phyloP scores from a whole-genome alignment of 2,113 vertebrate genomes.

The Nothoprocta pentlandii region DNA sequence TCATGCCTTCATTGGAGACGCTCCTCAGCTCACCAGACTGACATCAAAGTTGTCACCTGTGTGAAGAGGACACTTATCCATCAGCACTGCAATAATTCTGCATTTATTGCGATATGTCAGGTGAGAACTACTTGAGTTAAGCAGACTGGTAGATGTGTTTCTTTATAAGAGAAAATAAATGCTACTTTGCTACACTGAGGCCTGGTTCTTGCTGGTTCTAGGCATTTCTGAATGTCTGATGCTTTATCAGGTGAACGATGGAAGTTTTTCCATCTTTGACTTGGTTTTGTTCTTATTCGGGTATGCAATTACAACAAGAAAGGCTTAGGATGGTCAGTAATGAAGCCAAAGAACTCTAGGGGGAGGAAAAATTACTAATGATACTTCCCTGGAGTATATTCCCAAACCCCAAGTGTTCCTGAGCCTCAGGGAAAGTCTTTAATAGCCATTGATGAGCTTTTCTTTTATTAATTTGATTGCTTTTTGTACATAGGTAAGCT shows the following conservation, averaged over 20 bases:
- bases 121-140: neutral
- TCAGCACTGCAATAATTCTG: neutral
- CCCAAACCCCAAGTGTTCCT: neutral
- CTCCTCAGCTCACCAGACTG: neutral
- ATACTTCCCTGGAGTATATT: neutral
- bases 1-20: neutral
- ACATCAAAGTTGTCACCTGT: neutral
- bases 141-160: neutral
- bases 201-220: neutral
- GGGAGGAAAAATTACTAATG: neutral
- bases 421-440: neutral
- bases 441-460: neutral
- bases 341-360: neutral
- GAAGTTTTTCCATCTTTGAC: neutral
- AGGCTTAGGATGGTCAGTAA: neutral
- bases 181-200: neutral
- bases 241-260: neutral
- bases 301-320: neutral
- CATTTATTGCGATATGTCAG: neutral
- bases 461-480: neutral
- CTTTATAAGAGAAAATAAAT: neutral
- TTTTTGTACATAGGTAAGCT: neutral
- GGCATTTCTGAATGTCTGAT: neutral
- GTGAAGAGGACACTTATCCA: neutral
- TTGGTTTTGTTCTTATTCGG: neutral